Evolutionary conservation across 1,140 invertebrate species (phyloP).

Genomic region (Aphaenogaster floridana): DNA sequence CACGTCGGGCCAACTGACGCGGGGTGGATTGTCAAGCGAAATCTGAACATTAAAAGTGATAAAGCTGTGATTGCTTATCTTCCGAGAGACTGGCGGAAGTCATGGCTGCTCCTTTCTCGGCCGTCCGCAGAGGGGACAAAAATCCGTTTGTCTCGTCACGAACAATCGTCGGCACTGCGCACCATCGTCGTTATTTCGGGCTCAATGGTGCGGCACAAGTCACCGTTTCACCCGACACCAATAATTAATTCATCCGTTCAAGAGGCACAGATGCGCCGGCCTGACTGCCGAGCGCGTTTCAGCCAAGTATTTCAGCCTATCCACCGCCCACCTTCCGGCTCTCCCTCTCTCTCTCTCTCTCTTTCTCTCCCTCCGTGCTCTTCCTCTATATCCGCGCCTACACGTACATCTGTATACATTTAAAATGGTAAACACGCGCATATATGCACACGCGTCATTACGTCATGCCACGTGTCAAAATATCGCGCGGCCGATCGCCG

Average conservation of each 20-base stretch:
- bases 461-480: conserved; percentile 56
- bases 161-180: neutral
- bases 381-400: neutral
- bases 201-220: conserved; percentile 2
- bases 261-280: conserved; percentile 41
- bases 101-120: conserved; percentile 38
- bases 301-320: conserved; percentile 61
- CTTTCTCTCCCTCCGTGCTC: neutral
- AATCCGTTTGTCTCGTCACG: conserved; percentile 29
- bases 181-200: neutral
- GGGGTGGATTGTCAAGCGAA: neutral
- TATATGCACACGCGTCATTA: conserved; percentile 25
- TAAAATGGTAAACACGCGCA: conserved; percentile 33
- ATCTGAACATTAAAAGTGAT: neutral
- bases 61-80: conserved; percentile 66
- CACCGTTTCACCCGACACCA: conserved; percentile 43
- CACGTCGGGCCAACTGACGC: neutral
- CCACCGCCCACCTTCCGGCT: conserved; percentile 32
- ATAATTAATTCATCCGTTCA: conserved; percentile 54
- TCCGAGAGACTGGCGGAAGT: conserved; percentile 65
- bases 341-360: conserved; percentile 33
- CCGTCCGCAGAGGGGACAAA: neutral
- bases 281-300: conserved; percentile 49
- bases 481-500: conserved; percentile 33
- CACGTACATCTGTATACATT: conserved; percentile 22